Conservation (phyloP, 2,113 vertebrate species). For the Sander lucioperca region DNA sequence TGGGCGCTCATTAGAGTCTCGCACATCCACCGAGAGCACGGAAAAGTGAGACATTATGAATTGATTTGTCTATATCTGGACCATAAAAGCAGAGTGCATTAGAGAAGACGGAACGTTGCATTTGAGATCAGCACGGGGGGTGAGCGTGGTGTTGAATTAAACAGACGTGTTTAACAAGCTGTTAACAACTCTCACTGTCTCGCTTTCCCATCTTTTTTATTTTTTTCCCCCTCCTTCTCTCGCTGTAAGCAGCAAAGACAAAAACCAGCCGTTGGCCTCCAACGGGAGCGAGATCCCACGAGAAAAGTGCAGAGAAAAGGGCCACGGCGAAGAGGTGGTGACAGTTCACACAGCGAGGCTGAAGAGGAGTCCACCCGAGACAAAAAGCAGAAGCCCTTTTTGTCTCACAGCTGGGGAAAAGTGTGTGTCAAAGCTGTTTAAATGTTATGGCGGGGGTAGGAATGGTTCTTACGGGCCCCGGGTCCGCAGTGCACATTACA, state of each 20-base stretch:
- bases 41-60: conserved; percentile 48
- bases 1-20: conserved; percentile 64
- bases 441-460: conserved; percentile 66
- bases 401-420: conserved; percentile 67
- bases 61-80: conserved; percentile 62
- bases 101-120: conserved; percentile 62
- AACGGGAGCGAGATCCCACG: conserved; percentile 47
- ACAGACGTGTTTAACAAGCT: conserved; percentile 74
- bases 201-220: neutral
- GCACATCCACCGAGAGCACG: conserved; percentile 32
- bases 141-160: conserved; percentile 66
- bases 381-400: conserved; percentile 64
- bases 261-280: conserved; percentile 24
- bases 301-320: conserved; percentile 38
- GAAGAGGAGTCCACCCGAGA: conserved; percentile 46
- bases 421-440: conserved; percentile 63
- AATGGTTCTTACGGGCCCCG: conserved; percentile 59
- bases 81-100: conserved; percentile 53
- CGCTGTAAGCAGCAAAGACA: conserved; percentile 34
- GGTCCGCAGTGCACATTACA: conserved; percentile 76
- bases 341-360: conserved; percentile 56
- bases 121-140: conserved; percentile 52
- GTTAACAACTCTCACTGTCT: conserved; percentile 66
- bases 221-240: neutral
- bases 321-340: conserved; percentile 44